Evolutionary conservation across 1,140 invertebrate genomes (phyloP), one percentile per base, ranked within the genome.

Genomic region (Eumeta japonica): DNA sequence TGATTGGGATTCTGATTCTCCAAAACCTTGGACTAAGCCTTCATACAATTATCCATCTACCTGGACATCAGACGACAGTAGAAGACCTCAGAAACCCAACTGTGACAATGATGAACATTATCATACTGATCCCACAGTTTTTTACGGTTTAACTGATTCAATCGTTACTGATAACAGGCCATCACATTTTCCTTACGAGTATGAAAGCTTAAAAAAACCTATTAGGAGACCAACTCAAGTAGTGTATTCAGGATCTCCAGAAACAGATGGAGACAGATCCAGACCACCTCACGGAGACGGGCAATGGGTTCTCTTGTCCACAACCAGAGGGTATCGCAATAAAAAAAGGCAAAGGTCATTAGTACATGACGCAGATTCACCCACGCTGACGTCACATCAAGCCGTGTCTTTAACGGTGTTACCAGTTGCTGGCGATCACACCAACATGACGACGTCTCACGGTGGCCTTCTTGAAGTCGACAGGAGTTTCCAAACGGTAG

Each of bases 401-500:
- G 67, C 81, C 47, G 81, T 89, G 28, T 77, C 79, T 42, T 65
- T 89, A 47, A 88, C 84, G 18, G 86, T 89, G 19, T 63, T 89
- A 35, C 86, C 87, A 11, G 52, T 81, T 15, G 81, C 85, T 54
- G 79, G 80, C 39, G 79, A 79, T 7, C 75, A 75, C 37, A 59
- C 70, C 14, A 87, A 87, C 48, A 81, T 80, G 76, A 87, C 86
- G 1, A 85, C 83, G 7, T 87, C 86, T 0, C 86, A 88, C 51
- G 85, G 84, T 18, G 86, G 86, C 10, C 61, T 89, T 16, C 62
- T 88, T 28, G 85, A 89, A 66, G 85, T 88, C 7, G 85, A 88
- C 47, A 80, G 79, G 33, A 84, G 82, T 13, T 83, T 84, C 59
- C 58, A 76, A 55, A 79, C 83, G 10, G 85, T 88, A 10, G 86